Conservation (phyloP, 1,140 invertebrate species). For the Brachionus sp. region DNA sequence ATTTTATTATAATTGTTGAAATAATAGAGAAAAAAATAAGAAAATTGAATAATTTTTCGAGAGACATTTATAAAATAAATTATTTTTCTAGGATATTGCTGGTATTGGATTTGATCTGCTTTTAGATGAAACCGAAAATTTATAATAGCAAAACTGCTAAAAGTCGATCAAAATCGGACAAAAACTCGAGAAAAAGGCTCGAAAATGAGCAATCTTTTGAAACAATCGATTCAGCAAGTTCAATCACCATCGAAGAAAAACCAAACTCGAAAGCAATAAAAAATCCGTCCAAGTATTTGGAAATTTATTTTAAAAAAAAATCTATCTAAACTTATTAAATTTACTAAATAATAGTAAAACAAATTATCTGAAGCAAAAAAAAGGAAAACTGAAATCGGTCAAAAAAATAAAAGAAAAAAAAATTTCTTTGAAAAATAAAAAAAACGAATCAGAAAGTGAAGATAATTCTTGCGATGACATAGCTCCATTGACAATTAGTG, state of each 20-base stretch:
- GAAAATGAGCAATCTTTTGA: background rate
- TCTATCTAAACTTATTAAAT: background rate
- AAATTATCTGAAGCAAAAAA: background rate
- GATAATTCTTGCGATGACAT: background rate
- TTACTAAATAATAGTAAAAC: background rate
- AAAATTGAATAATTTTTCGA: constrained; percentile 5
- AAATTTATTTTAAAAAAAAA: background rate
- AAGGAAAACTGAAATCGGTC: background rate
- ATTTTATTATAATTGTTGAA: constrained; percentile 10
- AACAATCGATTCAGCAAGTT: background rate
- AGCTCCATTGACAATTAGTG: background rate
- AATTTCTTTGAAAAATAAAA: background rate
- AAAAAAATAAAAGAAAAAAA: background rate
- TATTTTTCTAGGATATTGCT: background rate
- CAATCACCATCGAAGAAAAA: too few relatives aligned
- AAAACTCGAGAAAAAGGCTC: background rate
- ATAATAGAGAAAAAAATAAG: background rate
- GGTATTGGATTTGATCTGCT: background rate
- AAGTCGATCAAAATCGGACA: background rate
- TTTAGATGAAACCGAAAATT: constrained; percentile 1
- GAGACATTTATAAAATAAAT: background rate
- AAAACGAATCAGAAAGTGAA: background rate
- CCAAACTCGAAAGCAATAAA: background rate
- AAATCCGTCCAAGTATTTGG: background rate
- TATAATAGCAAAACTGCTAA: background rate